phyloP scores from a whole-genome alignment of 2,888 invertebrate genomes.

The Unio pictorum region DNA sequence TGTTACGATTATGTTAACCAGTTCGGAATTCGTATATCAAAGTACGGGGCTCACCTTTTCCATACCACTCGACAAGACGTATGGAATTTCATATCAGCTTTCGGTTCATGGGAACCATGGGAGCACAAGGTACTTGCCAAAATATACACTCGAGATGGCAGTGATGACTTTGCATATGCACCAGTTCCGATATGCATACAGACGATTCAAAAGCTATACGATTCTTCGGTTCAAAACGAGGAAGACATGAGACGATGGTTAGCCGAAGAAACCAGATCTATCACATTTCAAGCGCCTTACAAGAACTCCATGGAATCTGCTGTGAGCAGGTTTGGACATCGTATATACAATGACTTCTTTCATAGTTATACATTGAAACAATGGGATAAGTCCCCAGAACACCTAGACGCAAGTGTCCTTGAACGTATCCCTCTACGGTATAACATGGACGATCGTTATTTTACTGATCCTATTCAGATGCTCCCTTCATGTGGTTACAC shows the following conservation, averaged over 20 bases:
- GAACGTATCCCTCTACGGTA: conserved; percentile 8
- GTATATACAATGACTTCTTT: conserved; percentile 8
- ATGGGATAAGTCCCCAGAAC: conserved; percentile 11
- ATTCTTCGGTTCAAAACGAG: background rate
- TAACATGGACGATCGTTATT: conserved; percentile 9
- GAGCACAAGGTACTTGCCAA: conserved; percentile 3
- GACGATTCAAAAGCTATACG: conserved; percentile 8
- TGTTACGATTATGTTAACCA: conserved; percentile 9
- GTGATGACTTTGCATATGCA: conserved; percentile 3
- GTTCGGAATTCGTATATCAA: conserved; percentile 9
- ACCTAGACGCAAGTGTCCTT: conserved; percentile 7
- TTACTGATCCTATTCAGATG: conserved; percentile 7
- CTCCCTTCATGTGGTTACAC: conserved; percentile 10
- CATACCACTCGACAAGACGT: conserved; percentile 6
- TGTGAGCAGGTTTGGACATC: conserved; percentile 1
- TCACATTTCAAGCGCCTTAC: conserved; percentile 3
- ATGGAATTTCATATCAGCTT: conserved; percentile 5
- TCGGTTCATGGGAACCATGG: conserved; percentile 8
- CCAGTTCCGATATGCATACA: conserved; percentile 7
- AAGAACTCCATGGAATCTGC: conserved; percentile 2
- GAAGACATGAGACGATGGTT: conserved; percentile 4
- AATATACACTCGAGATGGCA: background rate
- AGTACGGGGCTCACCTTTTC: conserved; percentile 11
- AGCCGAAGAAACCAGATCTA: background rate
- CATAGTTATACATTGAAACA: conserved; percentile 11